A percentile compares a stretch with the other conserved stretches of the same genome.
Evolutionary conservation across 2,888 invertebrate genomes (phyloP).

Genomic region (Argyresthia goedartella): DNA sequence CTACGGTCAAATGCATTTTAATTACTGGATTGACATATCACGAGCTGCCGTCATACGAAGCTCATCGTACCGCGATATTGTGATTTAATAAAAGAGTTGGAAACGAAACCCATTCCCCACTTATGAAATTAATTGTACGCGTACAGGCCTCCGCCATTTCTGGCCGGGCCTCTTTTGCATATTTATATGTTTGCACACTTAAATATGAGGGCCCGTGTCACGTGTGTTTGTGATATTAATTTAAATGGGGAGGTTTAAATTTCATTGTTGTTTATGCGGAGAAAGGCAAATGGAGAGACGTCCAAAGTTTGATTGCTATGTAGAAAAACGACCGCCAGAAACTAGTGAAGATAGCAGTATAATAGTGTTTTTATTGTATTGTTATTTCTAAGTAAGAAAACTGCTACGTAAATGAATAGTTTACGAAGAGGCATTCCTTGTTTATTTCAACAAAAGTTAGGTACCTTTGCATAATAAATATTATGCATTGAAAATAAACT

Average conservation of each 20-base stretch:
- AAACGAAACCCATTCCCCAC: constrained; percentile 15
- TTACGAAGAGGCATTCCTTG: too few species aligned
- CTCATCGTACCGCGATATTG: constrained; percentile 41
- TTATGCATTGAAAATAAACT: too few species aligned
- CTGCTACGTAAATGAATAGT: too few species aligned
- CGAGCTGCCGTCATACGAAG: constrained; percentile 21
- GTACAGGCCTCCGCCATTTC: constrained; percentile 31
- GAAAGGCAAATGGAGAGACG: too few species aligned
- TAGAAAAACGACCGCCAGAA: too few species aligned
- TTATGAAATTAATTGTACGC: constrained; percentile 53
- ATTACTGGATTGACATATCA: constrained; percentile 70
- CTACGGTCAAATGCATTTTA: constrained; percentile 67
- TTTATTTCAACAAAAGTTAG: too few species aligned
- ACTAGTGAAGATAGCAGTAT: too few species aligned
- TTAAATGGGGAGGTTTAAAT: constrained; percentile 6
- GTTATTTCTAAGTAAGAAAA: too few species aligned
- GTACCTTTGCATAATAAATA: too few species aligned
- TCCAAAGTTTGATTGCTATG: not conserved
- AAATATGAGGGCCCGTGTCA: constrained; percentile 35
- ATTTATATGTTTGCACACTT: constrained; percentile 58
- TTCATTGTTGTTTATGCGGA: too few species aligned
- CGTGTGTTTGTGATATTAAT: constrained; percentile 44
- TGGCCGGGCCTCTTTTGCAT: constrained; percentile 50
- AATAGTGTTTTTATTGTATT: too few species aligned
- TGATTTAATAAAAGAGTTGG: constrained; percentile 68